These are phyloP conservation scores for Leptopilina drosophilae DNA, from an alignment of 2,888 invertebrate species.

Conservation along the genomic window DNA sequence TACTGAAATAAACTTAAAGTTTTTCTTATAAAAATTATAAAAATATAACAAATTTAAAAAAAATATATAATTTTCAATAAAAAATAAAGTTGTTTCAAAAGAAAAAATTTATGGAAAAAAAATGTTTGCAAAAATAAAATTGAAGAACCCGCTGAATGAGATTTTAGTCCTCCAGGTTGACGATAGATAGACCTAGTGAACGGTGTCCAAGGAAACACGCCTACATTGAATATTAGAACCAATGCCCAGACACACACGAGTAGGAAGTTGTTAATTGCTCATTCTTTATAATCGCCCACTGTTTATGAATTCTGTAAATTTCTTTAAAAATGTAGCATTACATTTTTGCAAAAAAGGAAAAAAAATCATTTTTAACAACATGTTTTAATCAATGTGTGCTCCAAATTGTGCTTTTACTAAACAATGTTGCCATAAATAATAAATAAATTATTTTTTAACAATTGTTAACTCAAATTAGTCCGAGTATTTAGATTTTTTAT, in stretches of 20 bases:
- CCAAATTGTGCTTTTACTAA: not conserved
- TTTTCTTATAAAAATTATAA: not conserved
- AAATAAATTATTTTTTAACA: not conserved
- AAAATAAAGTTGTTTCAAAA: not conserved
- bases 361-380: not conserved
- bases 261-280: conserved; percentile 2
- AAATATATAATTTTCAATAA: not conserved
- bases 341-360: too few relatives aligned
- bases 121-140: not conserved
- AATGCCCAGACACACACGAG: not conserved
- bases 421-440: conserved; percentile 1
- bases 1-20: too few relatives aligned
- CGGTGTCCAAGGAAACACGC: not conserved
- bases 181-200: conserved; percentile 27
- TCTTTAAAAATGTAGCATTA: not conserved
- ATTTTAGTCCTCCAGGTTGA: conserved; percentile 20
- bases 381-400: not conserved
- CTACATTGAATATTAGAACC: not conserved
- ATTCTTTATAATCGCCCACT: not conserved
- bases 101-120: not conserved
- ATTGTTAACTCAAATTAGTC: not conserved
- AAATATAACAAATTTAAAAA: not conserved
- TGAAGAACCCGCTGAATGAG: not conserved
- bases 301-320: conserved; percentile 15
- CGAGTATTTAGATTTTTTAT: not conserved